phyloP scores from a whole-genome alignment of 2,888 invertebrate species.

The Nomada goodeniana region DNA sequence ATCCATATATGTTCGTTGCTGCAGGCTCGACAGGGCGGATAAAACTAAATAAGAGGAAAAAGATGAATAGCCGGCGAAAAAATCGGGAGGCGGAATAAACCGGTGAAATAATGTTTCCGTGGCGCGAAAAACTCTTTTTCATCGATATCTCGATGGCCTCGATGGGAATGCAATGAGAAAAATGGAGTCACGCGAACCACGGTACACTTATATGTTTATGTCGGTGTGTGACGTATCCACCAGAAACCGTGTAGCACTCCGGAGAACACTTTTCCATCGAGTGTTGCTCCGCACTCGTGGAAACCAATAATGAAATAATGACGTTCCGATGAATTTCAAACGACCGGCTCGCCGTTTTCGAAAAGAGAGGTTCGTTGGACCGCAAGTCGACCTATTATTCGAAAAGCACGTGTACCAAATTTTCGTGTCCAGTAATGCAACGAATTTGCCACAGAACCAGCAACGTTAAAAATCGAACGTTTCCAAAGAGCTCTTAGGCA shows the following conservation, averaged over 20 bases:
- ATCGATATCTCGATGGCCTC: conserved; percentile 38
- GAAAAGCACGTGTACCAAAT: no score
- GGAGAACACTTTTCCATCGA: conserved; percentile 41
- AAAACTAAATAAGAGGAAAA: background rate
- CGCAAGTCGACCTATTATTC: no score
- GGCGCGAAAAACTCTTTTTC: conserved; percentile 29
- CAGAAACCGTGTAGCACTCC: conserved; percentile 35
- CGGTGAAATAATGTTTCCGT: conserved; percentile 48
- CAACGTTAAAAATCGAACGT: background rate
- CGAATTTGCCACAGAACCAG: no score
- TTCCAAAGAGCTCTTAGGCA: background rate
- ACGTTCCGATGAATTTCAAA: conserved; percentile 31
- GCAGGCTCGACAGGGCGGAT: background rate
- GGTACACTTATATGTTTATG: conserved; percentile 37
- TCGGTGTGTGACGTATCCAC: conserved; percentile 23
- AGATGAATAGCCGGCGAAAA: no score
- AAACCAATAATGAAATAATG: conserved; percentile 23
- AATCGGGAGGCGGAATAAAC: background rate
- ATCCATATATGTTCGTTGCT: no score
- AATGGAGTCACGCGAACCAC: conserved; percentile 25
- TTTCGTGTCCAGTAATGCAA: no score
- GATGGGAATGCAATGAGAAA: conserved; percentile 22
- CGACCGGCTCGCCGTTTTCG: background rate
- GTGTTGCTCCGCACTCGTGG: conserved; percentile 10
- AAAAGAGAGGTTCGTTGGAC: no score